Evolutionary conservation across 2,888 invertebrate genomes (phyloP).

Genomic region (Nomada ruficornis): DNA sequence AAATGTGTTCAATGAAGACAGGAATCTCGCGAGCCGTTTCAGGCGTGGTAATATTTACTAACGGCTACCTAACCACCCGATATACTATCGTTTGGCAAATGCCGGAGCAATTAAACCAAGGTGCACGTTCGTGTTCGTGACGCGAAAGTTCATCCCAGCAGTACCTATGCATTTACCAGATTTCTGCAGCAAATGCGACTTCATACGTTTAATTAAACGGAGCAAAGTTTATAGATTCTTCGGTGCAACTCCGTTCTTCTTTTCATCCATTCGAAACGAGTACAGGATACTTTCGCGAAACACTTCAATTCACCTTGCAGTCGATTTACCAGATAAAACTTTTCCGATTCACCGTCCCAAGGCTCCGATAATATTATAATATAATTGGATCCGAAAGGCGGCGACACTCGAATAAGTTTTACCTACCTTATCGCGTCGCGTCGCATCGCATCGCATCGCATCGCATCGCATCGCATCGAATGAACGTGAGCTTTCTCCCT

Average conservation of each 20-base stretch:
- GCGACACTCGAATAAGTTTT: neutral
- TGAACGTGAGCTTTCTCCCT: slow-evolving; percentile 1
- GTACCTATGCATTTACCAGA: neutral
- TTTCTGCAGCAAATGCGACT: slow-evolving; percentile 1
- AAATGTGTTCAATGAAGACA: too few species aligned
- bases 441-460: slow-evolving; percentile 1
- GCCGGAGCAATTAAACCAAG: slow-evolving; percentile 29
- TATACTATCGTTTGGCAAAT: neutral
- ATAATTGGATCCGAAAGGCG: slow-evolving; percentile 24
- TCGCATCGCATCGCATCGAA: slow-evolving; percentile 6
- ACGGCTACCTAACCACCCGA: neutral
- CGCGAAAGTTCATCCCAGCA: slow-evolving; percentile 37
- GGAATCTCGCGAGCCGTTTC: neutral
- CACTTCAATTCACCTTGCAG: neutral
- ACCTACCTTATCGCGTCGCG: neutral
- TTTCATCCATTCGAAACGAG: neutral
- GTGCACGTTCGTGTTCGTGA: slow-evolving; percentile 3
- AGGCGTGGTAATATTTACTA: slow-evolving; percentile 25
- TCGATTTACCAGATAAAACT: neutral
- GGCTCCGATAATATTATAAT: neutral
- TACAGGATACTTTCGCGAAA: too few species aligned
- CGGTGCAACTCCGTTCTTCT: neutral
- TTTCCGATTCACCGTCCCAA: neutral
- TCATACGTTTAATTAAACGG: slow-evolving; percentile 7
- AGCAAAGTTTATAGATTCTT: neutral